Evolutionary conservation across 2,113 vertebrate species (phyloP).

Genomic region (Rhinoptilus africanus): DNA sequence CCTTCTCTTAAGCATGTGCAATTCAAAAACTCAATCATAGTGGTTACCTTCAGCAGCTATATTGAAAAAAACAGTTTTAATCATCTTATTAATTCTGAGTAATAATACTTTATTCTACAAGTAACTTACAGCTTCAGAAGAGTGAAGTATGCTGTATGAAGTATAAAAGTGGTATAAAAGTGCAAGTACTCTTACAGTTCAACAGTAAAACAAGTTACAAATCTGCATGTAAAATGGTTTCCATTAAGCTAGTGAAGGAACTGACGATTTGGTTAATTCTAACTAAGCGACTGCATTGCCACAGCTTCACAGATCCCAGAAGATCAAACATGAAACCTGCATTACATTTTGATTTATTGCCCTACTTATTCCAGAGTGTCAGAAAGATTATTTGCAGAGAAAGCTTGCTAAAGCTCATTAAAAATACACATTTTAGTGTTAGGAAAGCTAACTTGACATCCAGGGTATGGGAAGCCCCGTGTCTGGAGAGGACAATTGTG

Average conservation of each 20-base stretch:
- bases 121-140: background rate
- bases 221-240: background rate
- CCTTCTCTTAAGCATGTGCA: background rate
- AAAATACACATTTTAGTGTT: background rate
- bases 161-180: background rate
- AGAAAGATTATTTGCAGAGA: slow-evolving; percentile 2
- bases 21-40: background rate
- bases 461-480: background rate
- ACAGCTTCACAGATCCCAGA: background rate
- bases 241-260: background rate
- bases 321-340: background rate
- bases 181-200: background rate
- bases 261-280: background rate
- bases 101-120: background rate
- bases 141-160: background rate
- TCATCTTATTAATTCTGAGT: background rate
- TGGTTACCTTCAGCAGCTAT: background rate
- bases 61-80: background rate
- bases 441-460: background rate
- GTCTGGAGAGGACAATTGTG: background rate
- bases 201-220: background rate
- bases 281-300: background rate
- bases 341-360: background rate
- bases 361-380: background rate
- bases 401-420: slow-evolving; percentile 1